Evolutionary conservation across 2,113 vertebrate species (phyloP).

Genomic region (Anser cygnoides): DNA sequence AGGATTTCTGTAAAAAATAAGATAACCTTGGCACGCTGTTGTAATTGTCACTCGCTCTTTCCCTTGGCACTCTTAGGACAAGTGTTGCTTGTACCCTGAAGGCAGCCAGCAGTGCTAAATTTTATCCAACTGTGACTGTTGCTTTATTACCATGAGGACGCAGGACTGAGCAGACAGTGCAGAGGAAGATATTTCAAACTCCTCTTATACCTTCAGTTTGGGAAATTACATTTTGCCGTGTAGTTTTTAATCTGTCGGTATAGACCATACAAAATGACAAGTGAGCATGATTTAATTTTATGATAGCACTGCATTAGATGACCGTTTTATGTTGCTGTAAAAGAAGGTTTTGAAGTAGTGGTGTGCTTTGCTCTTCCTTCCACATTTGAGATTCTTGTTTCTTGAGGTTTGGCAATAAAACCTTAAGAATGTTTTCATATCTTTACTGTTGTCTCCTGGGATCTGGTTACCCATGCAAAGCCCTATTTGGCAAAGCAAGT

Average conservation of each 20-base stretch:
- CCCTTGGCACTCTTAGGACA: conserved; percentile 10
- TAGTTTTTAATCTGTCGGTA: conserved; percentile 68
- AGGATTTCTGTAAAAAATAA: background rate
- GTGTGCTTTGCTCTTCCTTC: conserved; percentile 42
- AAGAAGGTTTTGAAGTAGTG: conserved; percentile 62
- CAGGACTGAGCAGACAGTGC: conserved; percentile 4
- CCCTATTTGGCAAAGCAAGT: background rate
- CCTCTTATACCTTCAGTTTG: conserved; percentile 54
- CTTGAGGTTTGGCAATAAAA: conserved; percentile 9
- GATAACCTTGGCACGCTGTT: conserved; percentile 50
- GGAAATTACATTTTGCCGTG: conserved; percentile 72
- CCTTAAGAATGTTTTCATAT: background rate
- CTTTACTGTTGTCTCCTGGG: background rate
- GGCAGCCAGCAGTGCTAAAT: conserved; percentile 56
- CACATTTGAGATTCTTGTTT: conserved; percentile 17
- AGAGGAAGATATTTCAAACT: conserved; percentile 64
- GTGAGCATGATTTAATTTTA: conserved; percentile 72
- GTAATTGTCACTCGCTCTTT: conserved; percentile 8
- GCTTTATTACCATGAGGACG: conserved; percentile 14
- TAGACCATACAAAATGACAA: conserved; percentile 60
- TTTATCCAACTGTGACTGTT: conserved; percentile 21
- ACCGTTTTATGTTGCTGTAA: conserved; percentile 67
- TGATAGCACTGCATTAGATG: conserved; percentile 61
- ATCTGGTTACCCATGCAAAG: rapidly evolving
- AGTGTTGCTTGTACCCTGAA: conserved; percentile 31